Evolutionary conservation across 2,113 vertebrate genomes (phyloP), one percentile per base, ranked within the genome.

Genomic region (Periophthalmodon schlosseri): DNA sequence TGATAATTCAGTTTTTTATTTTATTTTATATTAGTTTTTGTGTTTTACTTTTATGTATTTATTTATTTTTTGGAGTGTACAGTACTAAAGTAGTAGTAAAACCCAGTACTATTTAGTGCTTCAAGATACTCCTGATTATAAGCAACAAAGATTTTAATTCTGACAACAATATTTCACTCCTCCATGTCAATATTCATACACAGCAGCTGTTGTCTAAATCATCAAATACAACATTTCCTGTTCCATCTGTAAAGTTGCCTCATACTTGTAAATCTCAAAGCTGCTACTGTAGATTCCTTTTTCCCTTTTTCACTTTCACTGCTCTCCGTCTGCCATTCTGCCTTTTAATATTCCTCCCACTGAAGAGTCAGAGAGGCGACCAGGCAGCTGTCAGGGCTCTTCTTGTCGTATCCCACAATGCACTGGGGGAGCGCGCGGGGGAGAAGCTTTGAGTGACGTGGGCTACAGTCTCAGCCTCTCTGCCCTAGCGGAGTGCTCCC

Each of bases 401-500:
- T 78, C 54, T 67, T 75, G 82, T 73, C 77, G 67, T 70, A 76
- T 71, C 70, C 71, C 70, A 67, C 76, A 60, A 66, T 74, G 58
- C 78, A 58, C 44, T 50, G 0, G 57, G 76, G 54, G 49, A 50
- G 28, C 33, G 60, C 60, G 60, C 34, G 5, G 28, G 13, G 28
- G 63, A 66, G 49, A n/a, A 57, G 73, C 63, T 76, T 70, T 83
- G 86, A 87, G 72, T 79, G 88, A 83, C 82, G 36, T 50, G 10
- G 69, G 74, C 85, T 73, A 68, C 69, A 75, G 78, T 69, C 70
- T 78, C 50, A 44, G 49, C 73, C 68, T 60, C 57, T 79, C 72
- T 77, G 71, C 70, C 85, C 76, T 60, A 47, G 68, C 79, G 34
- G 63, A 79, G 70, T 16, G 58, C 79, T 80, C 61, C 76, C 14